Evolutionary conservation across 2,797 vertebrate genomes (phyloP).

Genomic region (Halcyon leucocephala): DNA sequence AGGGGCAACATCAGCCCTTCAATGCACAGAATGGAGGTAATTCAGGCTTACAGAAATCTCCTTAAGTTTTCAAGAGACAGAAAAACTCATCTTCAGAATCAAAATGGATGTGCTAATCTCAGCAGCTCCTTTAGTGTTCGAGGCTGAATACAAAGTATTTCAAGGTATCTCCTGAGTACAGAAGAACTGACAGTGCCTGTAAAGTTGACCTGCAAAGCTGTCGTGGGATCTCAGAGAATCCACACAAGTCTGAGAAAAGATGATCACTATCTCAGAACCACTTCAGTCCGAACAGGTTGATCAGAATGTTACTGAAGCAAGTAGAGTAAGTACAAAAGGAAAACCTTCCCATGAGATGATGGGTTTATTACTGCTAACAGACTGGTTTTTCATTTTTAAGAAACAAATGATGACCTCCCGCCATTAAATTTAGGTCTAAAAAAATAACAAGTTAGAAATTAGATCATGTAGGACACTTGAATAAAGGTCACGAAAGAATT

Average conservation of each 20-base stretch:
- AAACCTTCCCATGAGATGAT: not conserved
- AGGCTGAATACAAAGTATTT: conserved; percentile 20
- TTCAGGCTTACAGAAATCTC: not conserved
- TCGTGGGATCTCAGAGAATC: not conserved
- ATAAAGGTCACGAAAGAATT: not conserved
- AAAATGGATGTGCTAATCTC: not conserved
- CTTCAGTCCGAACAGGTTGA: not conserved
- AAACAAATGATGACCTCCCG: not conserved
- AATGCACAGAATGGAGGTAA: not conserved
- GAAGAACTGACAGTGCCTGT: not conserved
- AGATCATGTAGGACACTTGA: not conserved
- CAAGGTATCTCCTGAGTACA: not conserved
- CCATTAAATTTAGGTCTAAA: not conserved
- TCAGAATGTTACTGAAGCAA: not conserved
- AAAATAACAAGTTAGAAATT: not conserved
- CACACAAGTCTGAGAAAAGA: not conserved
- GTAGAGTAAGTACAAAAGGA: not conserved
- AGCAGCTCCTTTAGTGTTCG: not conserved
- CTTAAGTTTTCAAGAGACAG: not conserved
- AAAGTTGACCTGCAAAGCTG: conserved; percentile 18
- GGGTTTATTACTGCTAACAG: not conserved
- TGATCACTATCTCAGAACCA: not conserved
- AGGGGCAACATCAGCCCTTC: not conserved
- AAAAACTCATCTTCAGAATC: not conserved
- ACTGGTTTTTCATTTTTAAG: not conserved